Evolutionary conservation across 1,140 invertebrate species (phyloP).

Genomic region (Drosophila novamexicana): DNA sequence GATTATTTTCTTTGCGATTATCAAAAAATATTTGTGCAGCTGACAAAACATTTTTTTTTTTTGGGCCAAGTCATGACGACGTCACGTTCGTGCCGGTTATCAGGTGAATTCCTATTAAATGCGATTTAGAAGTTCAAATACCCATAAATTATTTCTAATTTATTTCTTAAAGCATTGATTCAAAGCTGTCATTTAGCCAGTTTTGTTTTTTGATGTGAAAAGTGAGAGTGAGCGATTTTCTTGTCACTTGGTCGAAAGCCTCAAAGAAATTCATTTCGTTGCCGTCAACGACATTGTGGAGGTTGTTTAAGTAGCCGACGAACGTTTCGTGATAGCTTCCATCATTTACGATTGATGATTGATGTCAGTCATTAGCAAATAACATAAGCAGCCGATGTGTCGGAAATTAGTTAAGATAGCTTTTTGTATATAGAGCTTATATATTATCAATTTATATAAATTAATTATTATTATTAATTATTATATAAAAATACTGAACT

Average conservation of each 20-base stretch:
- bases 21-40: constrained; percentile 27
- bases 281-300: constrained; percentile 35
- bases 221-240: constrained; percentile 74
- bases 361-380: too few relatives aligned
- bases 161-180: constrained; percentile 31
- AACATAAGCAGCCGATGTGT: too few relatives aligned
- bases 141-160: constrained; percentile 49
- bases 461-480: too few relatives aligned
- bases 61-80: constrained; percentile 12
- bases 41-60: constrained; percentile 14
- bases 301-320: neutral
- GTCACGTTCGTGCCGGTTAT: constrained; percentile 37
- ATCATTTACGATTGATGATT: neutral
- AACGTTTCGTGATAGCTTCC: neutral
- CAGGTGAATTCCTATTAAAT: constrained; percentile 18
- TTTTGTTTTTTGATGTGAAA: constrained; percentile 55
- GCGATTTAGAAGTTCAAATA: constrained; percentile 7
- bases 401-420: too few relatives aligned
- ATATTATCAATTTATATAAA: too few relatives aligned
- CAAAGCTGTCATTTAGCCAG: constrained; percentile 44
- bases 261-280: neutral
- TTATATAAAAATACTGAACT: too few relatives aligned
- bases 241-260: constrained; percentile 43
- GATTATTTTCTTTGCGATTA: constrained; percentile 36
- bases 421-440: too few relatives aligned